Evolutionary conservation across 1,140 invertebrate genomes (phyloP).

Genomic region (Phenacoccus solenopsis): DNA sequence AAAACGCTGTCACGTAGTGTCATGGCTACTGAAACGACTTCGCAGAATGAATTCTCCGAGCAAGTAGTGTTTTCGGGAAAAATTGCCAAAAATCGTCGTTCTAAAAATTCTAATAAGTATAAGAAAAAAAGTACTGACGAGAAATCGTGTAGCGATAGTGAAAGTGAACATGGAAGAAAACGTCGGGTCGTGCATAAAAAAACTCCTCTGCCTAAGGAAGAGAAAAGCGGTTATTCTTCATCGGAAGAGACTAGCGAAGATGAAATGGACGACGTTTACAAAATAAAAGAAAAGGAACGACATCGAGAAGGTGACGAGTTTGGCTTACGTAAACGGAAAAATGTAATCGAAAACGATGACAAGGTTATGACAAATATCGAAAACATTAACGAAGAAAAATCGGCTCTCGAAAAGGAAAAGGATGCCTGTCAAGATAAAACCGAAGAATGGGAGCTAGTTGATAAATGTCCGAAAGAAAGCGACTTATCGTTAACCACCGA

Average conservation of each 20-base stretch:
- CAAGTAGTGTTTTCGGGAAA: background rate
- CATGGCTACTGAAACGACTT: background rate
- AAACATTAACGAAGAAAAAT: background rate
- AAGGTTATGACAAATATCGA: background rate
- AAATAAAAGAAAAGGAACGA: background rate
- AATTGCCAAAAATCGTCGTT: background rate
- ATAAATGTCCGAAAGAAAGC: background rate
- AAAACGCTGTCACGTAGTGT: background rate
- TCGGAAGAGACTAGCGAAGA: background rate
- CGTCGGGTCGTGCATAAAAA: background rate
- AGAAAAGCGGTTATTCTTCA: conserved; percentile 13
- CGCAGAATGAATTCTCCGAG: background rate
- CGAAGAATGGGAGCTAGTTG: background rate
- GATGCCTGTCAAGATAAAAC: background rate
- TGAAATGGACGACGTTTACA: background rate
- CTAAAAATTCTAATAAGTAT: background rate
- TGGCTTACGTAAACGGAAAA: background rate
- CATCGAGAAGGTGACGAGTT: background rate
- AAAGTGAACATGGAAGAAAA: conserved; percentile 9
- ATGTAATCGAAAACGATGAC: background rate
- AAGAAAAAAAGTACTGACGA: background rate
- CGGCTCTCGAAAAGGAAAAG: background rate
- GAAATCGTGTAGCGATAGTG: conserved; percentile 3
- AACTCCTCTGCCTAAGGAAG: conserved; percentile 6
- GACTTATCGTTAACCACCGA: background rate